Evolutionary conservation across 1,140 invertebrate genomes (phyloP).

Genomic region (Centruroides vittatus): DNA sequence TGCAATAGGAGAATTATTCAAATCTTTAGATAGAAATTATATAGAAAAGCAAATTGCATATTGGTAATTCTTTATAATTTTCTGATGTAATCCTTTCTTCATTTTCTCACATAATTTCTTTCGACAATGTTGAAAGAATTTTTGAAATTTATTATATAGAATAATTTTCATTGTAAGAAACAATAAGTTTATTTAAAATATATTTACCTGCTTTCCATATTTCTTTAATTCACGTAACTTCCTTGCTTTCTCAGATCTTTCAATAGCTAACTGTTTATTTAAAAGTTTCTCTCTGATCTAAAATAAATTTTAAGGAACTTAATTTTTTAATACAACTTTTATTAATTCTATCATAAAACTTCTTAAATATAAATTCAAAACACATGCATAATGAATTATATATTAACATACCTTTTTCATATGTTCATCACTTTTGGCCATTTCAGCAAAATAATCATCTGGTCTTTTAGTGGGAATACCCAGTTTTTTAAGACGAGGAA

Average conservation of each 20-base stretch:
- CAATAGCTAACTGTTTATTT: constrained; percentile 64
- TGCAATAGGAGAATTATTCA: no score
- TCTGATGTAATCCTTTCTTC: no score
- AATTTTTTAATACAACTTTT: background rate
- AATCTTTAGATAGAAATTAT: no score
- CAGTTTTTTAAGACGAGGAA: constrained; percentile 55
- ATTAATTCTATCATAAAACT: background rate
- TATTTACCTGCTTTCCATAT: constrained; percentile 64
- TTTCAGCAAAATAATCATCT: constrained; percentile 96
- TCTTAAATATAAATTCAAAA: background rate
- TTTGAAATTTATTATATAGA: no score
- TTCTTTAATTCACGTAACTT: constrained; percentile 82
- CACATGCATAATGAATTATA: background rate
- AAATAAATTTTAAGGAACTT: constrained; percentile 4
- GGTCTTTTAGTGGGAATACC: constrained; percentile 67
- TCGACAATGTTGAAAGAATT: no score
- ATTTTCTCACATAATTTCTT: no score
- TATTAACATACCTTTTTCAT: constrained; percentile 68
- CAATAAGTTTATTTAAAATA: no score
- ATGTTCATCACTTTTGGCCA: constrained; percentile 93
- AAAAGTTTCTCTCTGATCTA: constrained; percentile 64
- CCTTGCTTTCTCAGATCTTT: constrained; percentile 73
- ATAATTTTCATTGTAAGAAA: no score
- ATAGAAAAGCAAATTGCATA: no score
- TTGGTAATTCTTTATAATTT: no score